Base-by-base conservation (phyloP, 2,113 vertebrate genomes). In the Melanocharis versteri region DNA sequence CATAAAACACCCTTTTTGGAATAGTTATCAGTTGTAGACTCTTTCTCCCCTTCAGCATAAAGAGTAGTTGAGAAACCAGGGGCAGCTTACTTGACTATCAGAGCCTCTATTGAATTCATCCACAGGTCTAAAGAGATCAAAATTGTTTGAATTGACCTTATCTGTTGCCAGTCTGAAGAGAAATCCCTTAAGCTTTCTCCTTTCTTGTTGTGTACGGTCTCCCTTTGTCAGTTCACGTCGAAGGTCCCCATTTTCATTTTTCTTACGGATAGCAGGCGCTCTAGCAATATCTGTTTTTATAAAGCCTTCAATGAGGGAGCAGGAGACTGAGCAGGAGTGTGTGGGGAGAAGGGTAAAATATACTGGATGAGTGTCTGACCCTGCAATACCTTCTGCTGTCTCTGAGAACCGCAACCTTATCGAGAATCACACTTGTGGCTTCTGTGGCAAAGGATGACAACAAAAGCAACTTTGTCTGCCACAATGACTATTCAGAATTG, bases 81-180 rank as follows among this genome's bases (percentile, higher is more conserved):
- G 58, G 18, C 85, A 90, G 45, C 51, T 96, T 84, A 53, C 69
- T 71, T 82, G 69, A 37, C 69, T 76, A 53, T 89, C 57, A 75
- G 64, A 79, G 72, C 61, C 37, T 84, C 77, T 69, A 68, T 22
- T 92, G 90, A 82, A 93, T 95, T 83, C 65, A 93, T 96, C 92
- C 87, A 86, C 48, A 90, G 87, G 71, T 91, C 78, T 93, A 78
- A 95, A 95, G 88, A 95, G 81, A 95, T 92, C 37, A 95, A 31
- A 80, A 84, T 75, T 78, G 65, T 94, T 96, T 97, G 75, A 97
- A 95, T 42, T 97, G 95, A 89, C 69, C 90, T 72, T 96, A 71
- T 91, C 42, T 95, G 51, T 87, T 93, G 78, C 54, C 26, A 65
- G 35, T 48, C 6, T 87, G 53, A 57, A 75, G 54, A 68, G 40